Evolutionary conservation across 2,888 invertebrate species (phyloP).

Genomic region (Hermaeophaga mercurialis): DNA sequence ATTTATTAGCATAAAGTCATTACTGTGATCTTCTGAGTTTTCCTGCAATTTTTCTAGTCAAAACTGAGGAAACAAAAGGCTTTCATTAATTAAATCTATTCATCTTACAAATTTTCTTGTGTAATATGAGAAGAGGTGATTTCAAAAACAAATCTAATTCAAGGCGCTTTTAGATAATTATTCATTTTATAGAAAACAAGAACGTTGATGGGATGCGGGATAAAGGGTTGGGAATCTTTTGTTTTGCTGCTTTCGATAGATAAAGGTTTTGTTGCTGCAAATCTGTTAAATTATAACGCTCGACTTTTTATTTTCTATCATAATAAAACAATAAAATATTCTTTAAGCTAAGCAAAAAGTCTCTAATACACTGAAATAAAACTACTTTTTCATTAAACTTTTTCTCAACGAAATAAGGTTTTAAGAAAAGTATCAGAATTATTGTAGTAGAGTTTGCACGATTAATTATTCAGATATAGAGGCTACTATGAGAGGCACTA

Average conservation of each 20-base stretch:
- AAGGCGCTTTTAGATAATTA: constrained; percentile 15
- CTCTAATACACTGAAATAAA: no score
- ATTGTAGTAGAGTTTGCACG: no score
- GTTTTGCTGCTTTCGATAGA: background rate
- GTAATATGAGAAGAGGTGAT: constrained; percentile 10
- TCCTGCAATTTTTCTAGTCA: constrained; percentile 5
- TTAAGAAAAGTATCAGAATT: no score
- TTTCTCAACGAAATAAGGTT: no score
- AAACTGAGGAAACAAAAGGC: background rate
- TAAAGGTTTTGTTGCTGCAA: background rate
- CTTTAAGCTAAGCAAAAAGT: no score
- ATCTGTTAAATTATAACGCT: background rate
- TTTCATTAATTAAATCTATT: constrained; percentile 12
- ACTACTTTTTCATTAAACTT: no score
- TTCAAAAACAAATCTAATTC: constrained; percentile 9
- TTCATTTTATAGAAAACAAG: constrained; percentile 11
- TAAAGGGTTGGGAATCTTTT: background rate
- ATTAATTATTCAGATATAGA: no score
- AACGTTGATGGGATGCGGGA: background rate
- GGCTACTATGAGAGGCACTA: no score
- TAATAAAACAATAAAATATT: no score
- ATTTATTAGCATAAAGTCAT: constrained; percentile 2
- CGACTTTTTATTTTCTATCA: background rate
- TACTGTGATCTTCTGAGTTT: background rate
- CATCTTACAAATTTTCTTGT: constrained; percentile 13